Conservation (phyloP, 2,113 vertebrate genomes). For the Semnornis frantzii region DNA sequence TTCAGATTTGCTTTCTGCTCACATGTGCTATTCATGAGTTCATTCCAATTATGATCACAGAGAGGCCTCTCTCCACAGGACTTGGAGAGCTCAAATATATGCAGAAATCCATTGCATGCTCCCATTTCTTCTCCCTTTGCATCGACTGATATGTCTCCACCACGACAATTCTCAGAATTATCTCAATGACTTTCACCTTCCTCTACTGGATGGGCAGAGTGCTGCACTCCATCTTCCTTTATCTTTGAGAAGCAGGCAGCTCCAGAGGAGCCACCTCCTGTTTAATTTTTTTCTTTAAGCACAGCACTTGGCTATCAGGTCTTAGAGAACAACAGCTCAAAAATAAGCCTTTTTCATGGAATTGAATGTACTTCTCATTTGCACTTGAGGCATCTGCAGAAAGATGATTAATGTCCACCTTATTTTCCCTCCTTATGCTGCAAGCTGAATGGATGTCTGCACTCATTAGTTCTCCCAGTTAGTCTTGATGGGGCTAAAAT, state of each 20-base stretch:
- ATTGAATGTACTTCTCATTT: not conserved
- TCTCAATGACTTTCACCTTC: constrained; percentile 7
- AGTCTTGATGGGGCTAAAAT: not conserved
- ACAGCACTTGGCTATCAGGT: constrained; percentile 12
- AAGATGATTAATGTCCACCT: constrained; percentile 5
- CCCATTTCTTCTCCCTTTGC: not conserved
- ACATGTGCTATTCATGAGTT: not conserved
- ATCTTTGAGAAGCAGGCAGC: constrained; percentile 55
- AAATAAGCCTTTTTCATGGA: constrained; percentile 17
- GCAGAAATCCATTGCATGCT: not conserved
- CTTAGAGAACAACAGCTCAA: constrained; percentile 16
- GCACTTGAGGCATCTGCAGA: not conserved
- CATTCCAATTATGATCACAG: constrained; percentile 22
- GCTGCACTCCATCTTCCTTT: constrained; percentile 52
- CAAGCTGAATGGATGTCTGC: not conserved
- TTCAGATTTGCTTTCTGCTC: constrained; percentile 50
- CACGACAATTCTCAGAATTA: not conserved
- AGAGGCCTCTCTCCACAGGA: not conserved
- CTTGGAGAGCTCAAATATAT: not conserved
- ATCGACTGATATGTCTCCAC: not conserved
- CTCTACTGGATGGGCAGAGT: not conserved
- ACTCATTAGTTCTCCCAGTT: not conserved
- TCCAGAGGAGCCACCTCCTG: not conserved
- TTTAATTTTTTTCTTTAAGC: constrained; percentile 33
- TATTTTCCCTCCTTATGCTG: not conserved